Base-by-base conservation (phyloP, 2,888 invertebrate genomes). In the Argyra leucocephala region DNA sequence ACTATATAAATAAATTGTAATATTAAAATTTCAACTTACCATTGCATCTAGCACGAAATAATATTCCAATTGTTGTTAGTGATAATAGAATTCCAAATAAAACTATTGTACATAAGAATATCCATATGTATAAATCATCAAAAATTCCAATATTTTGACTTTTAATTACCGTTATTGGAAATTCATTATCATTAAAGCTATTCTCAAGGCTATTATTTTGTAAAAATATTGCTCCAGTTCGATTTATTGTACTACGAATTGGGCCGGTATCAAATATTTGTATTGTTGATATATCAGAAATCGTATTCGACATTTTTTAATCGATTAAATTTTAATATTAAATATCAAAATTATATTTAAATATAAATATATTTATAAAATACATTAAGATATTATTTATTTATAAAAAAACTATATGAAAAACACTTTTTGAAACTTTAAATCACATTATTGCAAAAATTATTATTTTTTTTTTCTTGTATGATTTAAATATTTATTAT, bases 31-130 rank as follows among this genome's bases (percentile, higher is more conserved):
- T n/a, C n/a, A 31, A 66, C 65, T 18, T 36, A 69, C 69, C 69
- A 65, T 69, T 66, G 61, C 69, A 66, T 60, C 66, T 67, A 24
- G 66, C 66, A 37, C 66, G 65, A 37, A 69, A 63, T 21, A 69
- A 63, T 26, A 64, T 66, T 60, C 36, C 61, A 37, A 67, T 66
- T 57, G 66, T 57, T 57, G 65, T 61, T 22, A 69, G 59, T 57
- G 67, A 67, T 12, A 67, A 31, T 37, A 69, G 57, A 60, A 66
- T 62, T 15, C 69, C 66, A 26, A 66, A 23, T 57, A 62, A 22
- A 57, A 65, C 64, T 22, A 66, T 62, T 15, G 61, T 64, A 48
- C 48, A 48, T 23, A 67, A 26, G 26, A 69, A 66, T 62, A 62
- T 65, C 67, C 67, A 67, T 63, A 67, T 65, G 58, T 66, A 67